phyloP scores from a whole-genome alignment of 1,140 invertebrate species.

The Drosophila triauraria region DNA sequence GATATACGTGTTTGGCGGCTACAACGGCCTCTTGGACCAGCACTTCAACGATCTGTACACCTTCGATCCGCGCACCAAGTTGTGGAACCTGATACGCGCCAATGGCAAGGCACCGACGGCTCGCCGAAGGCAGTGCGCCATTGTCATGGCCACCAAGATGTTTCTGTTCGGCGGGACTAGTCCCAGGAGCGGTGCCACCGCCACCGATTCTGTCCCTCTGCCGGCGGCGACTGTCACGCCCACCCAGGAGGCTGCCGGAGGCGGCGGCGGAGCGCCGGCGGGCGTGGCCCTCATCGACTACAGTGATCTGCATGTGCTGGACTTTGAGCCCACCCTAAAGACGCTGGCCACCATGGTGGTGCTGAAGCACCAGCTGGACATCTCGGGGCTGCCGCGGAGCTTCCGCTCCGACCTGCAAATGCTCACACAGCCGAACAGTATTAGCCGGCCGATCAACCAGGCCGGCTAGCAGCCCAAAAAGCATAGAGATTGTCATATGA shows the following conservation, averaged over 20 bases:
- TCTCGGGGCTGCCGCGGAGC: conserved; percentile 87
- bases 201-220: not conserved
- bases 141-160: conserved; percentile 89
- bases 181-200: conserved; percentile 75
- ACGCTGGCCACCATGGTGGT: conserved; percentile 89
- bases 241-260: conserved; percentile 7
- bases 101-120: conserved; percentile 88
- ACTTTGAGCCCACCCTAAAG: conserved; percentile 90
- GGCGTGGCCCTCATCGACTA: conserved; percentile 88
- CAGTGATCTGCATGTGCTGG: conserved; percentile 91
- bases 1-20: conserved; percentile 95
- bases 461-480: conserved; percentile 65
- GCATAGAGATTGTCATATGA: not conserved
- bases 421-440: conserved; percentile 86
- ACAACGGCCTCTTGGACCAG: conserved; percentile 89
- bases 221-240: not conserved
- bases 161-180: conserved; percentile 95
- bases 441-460: conserved; percentile 80
- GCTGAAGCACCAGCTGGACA: conserved; percentile 88
- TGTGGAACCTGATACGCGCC: conserved; percentile 88
- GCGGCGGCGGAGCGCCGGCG: conserved; percentile 5
- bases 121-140: conserved; percentile 91
- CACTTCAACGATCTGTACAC: conserved; percentile 94
- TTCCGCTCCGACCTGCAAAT: conserved; percentile 86
- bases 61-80: conserved; percentile 88